These are phyloP conservation scores for Dicycla oo DNA, from an alignment of 2,888 invertebrate species.

Conservation along the genomic window DNA sequence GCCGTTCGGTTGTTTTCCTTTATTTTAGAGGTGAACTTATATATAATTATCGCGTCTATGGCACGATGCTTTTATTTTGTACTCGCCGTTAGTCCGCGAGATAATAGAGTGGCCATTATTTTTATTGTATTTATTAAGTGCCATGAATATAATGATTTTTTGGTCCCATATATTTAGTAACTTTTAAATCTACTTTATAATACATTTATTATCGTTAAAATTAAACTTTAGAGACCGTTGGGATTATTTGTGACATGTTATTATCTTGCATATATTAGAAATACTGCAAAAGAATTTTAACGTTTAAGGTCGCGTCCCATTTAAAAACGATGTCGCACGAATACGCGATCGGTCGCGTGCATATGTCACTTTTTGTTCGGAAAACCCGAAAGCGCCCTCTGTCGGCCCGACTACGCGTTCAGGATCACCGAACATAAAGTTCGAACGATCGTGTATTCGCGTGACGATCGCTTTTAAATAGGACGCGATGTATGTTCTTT, in stretches of 20 bases:
- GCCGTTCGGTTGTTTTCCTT: conserved; percentile 3
- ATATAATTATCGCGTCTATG: conserved; percentile 23
- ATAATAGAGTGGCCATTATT: conserved; percentile 60
- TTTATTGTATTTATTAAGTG: conserved; percentile 68
- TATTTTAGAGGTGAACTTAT: conserved; percentile 16
- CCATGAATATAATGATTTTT: conserved; percentile 67
- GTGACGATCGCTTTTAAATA: too few species aligned
- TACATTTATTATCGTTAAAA: conserved; percentile 65
- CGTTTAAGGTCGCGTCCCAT: too few species aligned
- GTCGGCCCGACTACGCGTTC: too few species aligned
- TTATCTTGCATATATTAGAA: not conserved
- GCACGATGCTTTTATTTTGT: conserved; percentile 46
- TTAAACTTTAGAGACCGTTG: conserved; percentile 56
- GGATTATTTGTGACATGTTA: conserved; percentile 58
- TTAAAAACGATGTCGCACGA: too few species aligned
- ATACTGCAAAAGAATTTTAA: conserved; percentile 15
- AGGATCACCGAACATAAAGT: too few species aligned
- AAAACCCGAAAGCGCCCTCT: too few species aligned
- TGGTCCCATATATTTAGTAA: conserved; percentile 68
- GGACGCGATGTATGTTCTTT: not conserved
- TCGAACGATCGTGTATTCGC: too few species aligned
- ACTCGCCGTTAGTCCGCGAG: conserved; percentile 52
- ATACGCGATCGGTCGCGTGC: too few species aligned
- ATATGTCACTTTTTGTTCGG: too few species aligned
- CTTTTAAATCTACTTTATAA: conserved; percentile 63